Percentiles rank a stretch among this genome's conserved stretches.
Conservation (phyloP, 2,113 vertebrate species). For the Tetrax tetrax region DNA sequence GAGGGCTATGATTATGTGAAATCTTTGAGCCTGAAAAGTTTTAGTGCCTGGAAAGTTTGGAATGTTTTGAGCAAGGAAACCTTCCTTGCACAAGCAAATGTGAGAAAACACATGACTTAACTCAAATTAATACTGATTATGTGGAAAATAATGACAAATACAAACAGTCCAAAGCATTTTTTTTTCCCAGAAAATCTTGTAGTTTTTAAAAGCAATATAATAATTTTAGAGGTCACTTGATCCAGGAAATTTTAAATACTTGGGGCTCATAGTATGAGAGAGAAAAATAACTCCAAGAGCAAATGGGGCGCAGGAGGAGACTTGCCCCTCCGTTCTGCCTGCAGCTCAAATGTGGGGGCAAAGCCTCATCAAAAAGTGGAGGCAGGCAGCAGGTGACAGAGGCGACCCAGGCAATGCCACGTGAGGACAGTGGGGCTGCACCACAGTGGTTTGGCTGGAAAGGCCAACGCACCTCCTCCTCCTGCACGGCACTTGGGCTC, state of each 20-base stretch:
- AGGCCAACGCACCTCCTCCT: neutral
- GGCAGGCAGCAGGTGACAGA: neutral
- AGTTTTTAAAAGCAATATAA: rapidly evolving
- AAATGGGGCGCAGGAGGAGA: neutral
- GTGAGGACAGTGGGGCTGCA: neutral
- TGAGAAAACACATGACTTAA: neutral
- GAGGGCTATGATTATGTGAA: neutral
- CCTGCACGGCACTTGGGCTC: neutral
- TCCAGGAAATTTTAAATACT: neutral
- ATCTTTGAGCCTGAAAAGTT: neutral
- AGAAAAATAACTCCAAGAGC: neutral
- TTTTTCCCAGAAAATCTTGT: neutral
- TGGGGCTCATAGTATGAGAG: neutral
- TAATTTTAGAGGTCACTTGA: neutral
- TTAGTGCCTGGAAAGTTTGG: neutral
- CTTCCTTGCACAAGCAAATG: neutral
- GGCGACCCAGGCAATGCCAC: neutral
- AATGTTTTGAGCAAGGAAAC: neutral
- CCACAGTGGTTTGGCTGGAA: neutral
- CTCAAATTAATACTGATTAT: neutral
- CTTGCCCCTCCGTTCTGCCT: neutral
- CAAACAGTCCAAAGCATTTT: neutral
- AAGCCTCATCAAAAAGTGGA: neutral
- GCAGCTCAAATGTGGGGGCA: neutral
- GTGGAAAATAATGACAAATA: neutral